A percentile compares a stretch with the other conserved stretches of the same genome.
phyloP scores from a whole-genome alignment of 2,888 invertebrate species.

The Sinohyriopsis cumingii region DNA sequence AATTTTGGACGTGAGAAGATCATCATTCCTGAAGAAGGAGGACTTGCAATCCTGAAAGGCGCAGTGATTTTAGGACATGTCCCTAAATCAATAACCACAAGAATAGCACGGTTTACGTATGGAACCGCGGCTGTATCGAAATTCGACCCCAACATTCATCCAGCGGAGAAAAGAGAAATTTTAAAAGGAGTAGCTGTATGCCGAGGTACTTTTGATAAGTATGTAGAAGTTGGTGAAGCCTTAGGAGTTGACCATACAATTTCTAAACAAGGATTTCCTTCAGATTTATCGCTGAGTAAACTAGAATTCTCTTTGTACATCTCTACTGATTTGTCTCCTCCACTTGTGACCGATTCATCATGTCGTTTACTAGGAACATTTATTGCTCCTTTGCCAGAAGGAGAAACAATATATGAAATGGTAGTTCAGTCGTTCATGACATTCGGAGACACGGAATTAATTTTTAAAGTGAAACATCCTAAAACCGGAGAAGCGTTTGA shows the following conservation, averaged over 20 bases:
- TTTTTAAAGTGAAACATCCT: conserved; percentile 16
- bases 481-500: conserved; percentile 5
- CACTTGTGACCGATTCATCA: conserved; percentile 22
- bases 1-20: background rate
- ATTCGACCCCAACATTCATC: conserved; percentile 24
- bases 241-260: conserved; percentile 15
- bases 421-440: conserved; percentile 29
- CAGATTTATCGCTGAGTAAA: background rate
- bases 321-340: conserved; percentile 19
- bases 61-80: conserved; percentile 38
- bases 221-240: conserved; percentile 22
- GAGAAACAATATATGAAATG: conserved; percentile 6
- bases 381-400: conserved; percentile 23
- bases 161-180: conserved; percentile 14
- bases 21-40: conserved; percentile 32
- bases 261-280: conserved; percentile 13
- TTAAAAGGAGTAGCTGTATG: conserved; percentile 21
- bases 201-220: conserved; percentile 24
- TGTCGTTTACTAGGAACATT: conserved; percentile 26
- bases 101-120: conserved; percentile 31
- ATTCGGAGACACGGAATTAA: conserved; percentile 44
- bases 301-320: conserved; percentile 22
- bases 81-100: conserved; percentile 24
- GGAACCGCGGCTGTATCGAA: conserved; percentile 22
- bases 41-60: conserved; percentile 35